phyloP scores from a whole-genome alignment of 2,797 vertebrate genomes.

The Helarctos malayanus region DNA sequence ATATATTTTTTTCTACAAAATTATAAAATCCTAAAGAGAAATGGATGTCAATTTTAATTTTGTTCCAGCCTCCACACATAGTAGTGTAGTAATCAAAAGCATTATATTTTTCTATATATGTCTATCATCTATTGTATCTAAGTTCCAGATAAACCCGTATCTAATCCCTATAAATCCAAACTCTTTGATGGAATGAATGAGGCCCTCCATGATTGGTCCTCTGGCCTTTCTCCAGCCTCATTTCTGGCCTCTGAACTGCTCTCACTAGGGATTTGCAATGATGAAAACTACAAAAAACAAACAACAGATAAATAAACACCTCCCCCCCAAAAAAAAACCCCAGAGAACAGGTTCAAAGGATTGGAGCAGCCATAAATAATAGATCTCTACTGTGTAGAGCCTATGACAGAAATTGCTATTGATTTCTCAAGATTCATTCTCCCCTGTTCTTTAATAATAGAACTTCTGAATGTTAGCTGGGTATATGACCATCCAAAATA shows the following conservation, averaged over 20 bases:
- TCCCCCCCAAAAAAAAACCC: neutral
- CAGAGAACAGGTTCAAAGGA: neutral
- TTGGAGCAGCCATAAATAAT: neutral
- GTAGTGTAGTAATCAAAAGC: neutral
- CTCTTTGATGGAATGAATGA: neutral
- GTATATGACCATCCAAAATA: neutral
- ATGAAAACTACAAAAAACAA: neutral
- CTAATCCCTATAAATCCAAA: neutral
- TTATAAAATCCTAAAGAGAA: conserved; percentile 58
- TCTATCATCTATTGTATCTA: neutral
- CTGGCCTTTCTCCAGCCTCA: neutral
- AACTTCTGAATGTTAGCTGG: neutral
- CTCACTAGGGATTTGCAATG: neutral
- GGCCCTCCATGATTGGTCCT: neutral
- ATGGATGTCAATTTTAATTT: conserved; percentile 45
- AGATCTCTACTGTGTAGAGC: neutral
- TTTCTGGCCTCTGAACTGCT: neutral
- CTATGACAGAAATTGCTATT: neutral
- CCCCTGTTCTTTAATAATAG: neutral
- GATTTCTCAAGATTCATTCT: conserved; percentile 5
- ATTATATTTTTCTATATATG: neutral
- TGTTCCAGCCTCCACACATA: neutral
- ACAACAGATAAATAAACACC: neutral
- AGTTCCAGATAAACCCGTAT: conserved; percentile 27
- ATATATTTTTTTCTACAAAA: conserved; percentile 40